Conservation (phyloP, 1,140 invertebrate genomes). For the Kradibia gibbosae region DNA sequence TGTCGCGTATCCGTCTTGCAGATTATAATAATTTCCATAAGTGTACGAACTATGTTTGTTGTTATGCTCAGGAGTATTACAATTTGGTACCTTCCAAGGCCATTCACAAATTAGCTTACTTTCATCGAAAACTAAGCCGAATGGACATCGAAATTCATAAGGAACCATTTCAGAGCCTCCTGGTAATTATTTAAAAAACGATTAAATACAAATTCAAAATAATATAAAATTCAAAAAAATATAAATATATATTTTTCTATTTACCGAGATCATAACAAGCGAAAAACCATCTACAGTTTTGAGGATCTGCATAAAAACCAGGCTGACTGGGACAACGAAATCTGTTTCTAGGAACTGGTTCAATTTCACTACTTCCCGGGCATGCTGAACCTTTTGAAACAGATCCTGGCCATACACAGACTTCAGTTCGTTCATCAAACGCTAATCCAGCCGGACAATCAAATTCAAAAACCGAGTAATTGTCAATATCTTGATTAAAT, state of each 20-base stretch:
- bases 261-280: constrained; percentile 84
- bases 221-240: neutral
- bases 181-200: constrained; percentile 43
- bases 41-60: neutral
- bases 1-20: neutral
- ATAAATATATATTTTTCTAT: constrained; percentile 46
- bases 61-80: constrained; percentile 64
- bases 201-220: neutral
- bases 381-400: constrained; percentile 81
- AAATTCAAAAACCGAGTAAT: constrained; percentile 87
- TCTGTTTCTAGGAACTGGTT: constrained; percentile 78
- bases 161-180: constrained; percentile 74
- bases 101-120: constrained; percentile 83
- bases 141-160: constrained; percentile 89
- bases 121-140: constrained; percentile 86
- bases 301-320: constrained; percentile 84
- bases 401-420: constrained; percentile 88
- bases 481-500: constrained; percentile 81
- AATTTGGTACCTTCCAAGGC: constrained; percentile 84
- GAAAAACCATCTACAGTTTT: constrained; percentile 90
- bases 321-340: constrained; percentile 77
- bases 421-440: constrained; percentile 84
- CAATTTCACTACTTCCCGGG: constrained; percentile 82
- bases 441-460: constrained; percentile 86
- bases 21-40: constrained; percentile 9